Base-by-base conservation (phyloP, 37 sponge, comb jelly and placozoan species). In the Ianthella basta region DNA sequence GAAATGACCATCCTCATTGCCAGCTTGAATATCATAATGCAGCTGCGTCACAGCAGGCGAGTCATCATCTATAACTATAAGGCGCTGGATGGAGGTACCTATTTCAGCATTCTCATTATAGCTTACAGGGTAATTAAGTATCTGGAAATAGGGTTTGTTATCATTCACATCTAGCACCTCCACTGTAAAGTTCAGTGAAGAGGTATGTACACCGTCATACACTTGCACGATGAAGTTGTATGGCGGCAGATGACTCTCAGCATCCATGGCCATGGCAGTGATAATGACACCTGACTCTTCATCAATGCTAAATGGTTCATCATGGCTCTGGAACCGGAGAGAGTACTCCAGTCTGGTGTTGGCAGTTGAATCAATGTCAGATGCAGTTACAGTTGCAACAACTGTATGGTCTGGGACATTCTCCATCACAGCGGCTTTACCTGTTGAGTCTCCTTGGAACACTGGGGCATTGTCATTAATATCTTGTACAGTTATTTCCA, bases 11-110 rank as follows among this genome's bases (percentile, higher is more conserved):
- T 82, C 83, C 15, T 90, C 83, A 5, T 69, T 87, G 0, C 94
- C 94, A 68, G 80, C 70, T 0, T 66, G 23, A 40, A 93, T 86
- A 83, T 34, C 59, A 68, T 88, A 93, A 1, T 44, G 79, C 3
- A 90, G 61, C 29, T 56, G 67, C 0, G 34, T 65, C 59, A 74
- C 50, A 32, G 82, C 59, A 19, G 79, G 75, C 56, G 79, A 56
- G 38, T 93, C 94, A 40, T 18, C 53, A 85, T 93, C 94, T 34
- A 75, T 32, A 0, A 87, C 94, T 19, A 21, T 34, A 0, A 89
- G 27, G 29, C 30, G 38, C 23, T 40, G 24, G 15, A 93, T 85
- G 23, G 73, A 32, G 64, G 29, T 36, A 8, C 90, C 90, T 13
- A 78, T 56, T 8, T 15, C 32, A 29, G 90, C 87, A 6, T 67